Evolutionary conservation across 2,113 vertebrate species (phyloP).

Genomic region (Neogale vison): DNA sequence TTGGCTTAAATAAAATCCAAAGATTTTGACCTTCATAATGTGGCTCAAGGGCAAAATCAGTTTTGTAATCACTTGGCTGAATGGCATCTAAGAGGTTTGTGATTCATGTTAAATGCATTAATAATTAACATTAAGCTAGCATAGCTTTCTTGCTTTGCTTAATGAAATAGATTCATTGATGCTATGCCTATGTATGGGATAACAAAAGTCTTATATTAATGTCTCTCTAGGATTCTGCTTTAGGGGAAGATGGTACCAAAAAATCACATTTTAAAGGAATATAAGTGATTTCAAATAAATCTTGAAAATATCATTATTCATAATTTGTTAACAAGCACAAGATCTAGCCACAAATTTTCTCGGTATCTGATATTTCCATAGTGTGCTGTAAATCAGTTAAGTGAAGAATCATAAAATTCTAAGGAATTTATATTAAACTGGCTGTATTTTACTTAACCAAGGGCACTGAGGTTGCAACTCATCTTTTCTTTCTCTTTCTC

Average conservation of each 20-base stretch:
- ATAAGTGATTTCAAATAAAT: constrained; percentile 24
- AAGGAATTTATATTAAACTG: neutral
- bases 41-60: constrained; percentile 65
- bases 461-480: neutral
- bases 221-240: neutral
- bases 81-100: constrained; percentile 26
- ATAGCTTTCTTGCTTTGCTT: constrained; percentile 28
- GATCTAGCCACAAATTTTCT: neutral
- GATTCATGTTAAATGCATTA: neutral
- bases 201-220: neutral
- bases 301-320: neutral
- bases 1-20: constrained; percentile 45
- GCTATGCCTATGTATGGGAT: neutral
- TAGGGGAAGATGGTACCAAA: neutral
- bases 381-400: neutral
- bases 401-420: neutral
- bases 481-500: neutral
- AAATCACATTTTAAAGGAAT: neutral
- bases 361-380: neutral
- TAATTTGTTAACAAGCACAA: neutral
- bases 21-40: constrained; percentile 69
- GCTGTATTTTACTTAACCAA: neutral
- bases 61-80: constrained; percentile 49
- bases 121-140: constrained; percentile 42
- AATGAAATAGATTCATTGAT: constrained; percentile 40